phyloP scores from a whole-genome alignment of 1,140 invertebrate species.

The Gonioctena quinquepunctata region DNA sequence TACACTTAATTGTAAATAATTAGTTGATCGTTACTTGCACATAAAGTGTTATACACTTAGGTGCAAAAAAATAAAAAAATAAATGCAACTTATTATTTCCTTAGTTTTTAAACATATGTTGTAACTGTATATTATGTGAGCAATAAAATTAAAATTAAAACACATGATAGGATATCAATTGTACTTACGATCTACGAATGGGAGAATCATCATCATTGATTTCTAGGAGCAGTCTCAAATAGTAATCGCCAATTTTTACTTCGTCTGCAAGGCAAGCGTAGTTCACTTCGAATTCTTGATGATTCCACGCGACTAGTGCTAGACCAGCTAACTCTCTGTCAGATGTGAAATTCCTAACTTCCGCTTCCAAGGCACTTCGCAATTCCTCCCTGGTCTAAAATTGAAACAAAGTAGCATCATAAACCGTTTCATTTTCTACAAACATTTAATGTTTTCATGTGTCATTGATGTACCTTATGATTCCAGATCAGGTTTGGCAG shows the following conservation, averaged over 20 bases:
- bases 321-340: conserved; percentile 88
- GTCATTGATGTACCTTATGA: conserved; percentile 85
- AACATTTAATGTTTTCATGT: no score
- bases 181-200: conserved; percentile 82
- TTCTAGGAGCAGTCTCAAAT: conserved; percentile 90
- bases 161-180: not conserved
- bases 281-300: conserved; percentile 93
- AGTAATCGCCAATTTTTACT: conserved; percentile 98
- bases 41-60: not conserved
- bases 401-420: not conserved
- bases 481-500: conserved; percentile 99
- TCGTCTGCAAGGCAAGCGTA: conserved; percentile 95
- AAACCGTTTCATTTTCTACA: not conserved
- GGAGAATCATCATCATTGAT: conserved; percentile 83
- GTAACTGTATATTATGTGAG: no score
- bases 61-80: no score
- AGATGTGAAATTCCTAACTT: conserved; percentile 85
- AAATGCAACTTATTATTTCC: no score
- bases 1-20: no score
- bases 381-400: conserved; percentile 92
- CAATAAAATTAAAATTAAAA: not conserved
- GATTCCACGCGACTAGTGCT: conserved; percentile 94
- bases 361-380: conserved; percentile 88
- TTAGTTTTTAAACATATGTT: no score
- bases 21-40: not conserved